Conservation (phyloP, 30 jellyfish, hydroid and myxozoan species). For the Aurelia sp. region DNA sequence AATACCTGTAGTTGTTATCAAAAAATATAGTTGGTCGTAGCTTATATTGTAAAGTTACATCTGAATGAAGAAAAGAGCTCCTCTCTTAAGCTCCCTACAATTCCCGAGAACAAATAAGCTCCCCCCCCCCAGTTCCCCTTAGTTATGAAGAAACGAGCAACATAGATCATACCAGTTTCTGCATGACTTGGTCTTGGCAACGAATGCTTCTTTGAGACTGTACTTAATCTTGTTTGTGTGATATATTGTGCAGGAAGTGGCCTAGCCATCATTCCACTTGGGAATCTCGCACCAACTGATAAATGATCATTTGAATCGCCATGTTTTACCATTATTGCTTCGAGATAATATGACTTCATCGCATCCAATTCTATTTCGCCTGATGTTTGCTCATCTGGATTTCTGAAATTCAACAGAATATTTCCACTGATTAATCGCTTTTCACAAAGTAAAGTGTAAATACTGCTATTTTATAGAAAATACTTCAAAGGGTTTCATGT, state of each 20-base stretch:
- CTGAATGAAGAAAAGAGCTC: too few species aligned
- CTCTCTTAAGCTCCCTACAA: too few species aligned
- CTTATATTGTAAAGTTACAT: too few species aligned
- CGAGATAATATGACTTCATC: slow-evolving; percentile 80
- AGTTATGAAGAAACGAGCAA: background rate
- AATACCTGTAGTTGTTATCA: too few species aligned
- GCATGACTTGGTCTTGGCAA: slow-evolving; percentile 13
- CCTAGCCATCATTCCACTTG: slow-evolving; percentile 81
- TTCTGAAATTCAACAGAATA: slow-evolving; percentile 20
- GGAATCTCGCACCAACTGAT: slow-evolving; percentile 95
- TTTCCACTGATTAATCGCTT: background rate
- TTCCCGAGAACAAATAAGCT: too few species aligned
- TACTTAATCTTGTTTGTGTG: slow-evolving; percentile 52
- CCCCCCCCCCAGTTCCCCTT: background rate
- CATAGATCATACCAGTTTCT: background rate
- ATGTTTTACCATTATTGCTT: slow-evolving; percentile 90
- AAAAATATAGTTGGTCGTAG: too few species aligned
- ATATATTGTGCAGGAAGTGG: slow-evolving; percentile 83
- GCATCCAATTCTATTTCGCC: slow-evolving; percentile 82
- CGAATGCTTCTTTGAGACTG: slow-evolving; percentile 43
- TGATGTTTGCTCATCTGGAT: slow-evolving; percentile 95
- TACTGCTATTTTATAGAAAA: too few species aligned
- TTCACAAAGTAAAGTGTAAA: too few species aligned
- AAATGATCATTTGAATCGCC: slow-evolving; percentile 85
- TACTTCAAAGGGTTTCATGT: too few species aligned